Percentiles rank a stretch among this genome's conserved stretches.
Conservation (phyloP, 2,888 invertebrate genomes). For the Branchellion lobata region DNA sequence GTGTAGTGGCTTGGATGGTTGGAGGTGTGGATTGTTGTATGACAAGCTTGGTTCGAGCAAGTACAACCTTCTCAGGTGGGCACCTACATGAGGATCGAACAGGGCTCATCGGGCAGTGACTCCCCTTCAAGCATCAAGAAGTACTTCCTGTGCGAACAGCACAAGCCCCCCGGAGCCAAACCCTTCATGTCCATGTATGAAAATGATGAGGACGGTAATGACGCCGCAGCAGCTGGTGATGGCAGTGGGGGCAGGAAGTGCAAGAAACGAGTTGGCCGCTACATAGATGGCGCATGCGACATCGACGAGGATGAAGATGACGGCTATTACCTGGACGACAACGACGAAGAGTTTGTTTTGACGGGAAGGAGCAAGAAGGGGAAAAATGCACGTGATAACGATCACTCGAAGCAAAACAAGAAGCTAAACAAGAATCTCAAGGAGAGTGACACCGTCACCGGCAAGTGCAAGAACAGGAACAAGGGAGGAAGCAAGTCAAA, state of each 20-base stretch:
- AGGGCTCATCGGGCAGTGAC: slow-evolving; percentile 74
- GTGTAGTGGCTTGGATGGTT: background rate
- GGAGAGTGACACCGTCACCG: background rate
- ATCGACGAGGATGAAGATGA: background rate
- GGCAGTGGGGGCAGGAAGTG: background rate
- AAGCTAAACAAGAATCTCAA: background rate
- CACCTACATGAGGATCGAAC: slow-evolving; percentile 80
- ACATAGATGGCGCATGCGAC: background rate
- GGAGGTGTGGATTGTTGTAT: background rate
- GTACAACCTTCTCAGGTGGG: slow-evolving; percentile 70
- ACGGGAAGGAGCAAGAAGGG: background rate
- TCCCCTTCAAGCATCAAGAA: slow-evolving; percentile 44
- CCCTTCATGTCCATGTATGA: slow-evolving; percentile 46
- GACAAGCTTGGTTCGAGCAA: background rate
- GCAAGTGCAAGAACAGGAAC: slow-evolving; percentile 19
- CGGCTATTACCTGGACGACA: background rate
- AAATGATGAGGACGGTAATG: slow-evolving; percentile 38
- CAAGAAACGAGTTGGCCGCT: background rate
- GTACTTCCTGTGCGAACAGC: slow-evolving; percentile 42
- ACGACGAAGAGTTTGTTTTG: background rate
- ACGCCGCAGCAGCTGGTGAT: slow-evolving; percentile 20
- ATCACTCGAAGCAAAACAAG: background rate
- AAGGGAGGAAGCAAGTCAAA: no score
- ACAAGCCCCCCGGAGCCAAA: slow-evolving; percentile 42
- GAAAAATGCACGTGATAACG: background rate